Evolutionary conservation across 2,888 invertebrate species (phyloP).

Genomic region (Dolichomitus sp.): DNA sequence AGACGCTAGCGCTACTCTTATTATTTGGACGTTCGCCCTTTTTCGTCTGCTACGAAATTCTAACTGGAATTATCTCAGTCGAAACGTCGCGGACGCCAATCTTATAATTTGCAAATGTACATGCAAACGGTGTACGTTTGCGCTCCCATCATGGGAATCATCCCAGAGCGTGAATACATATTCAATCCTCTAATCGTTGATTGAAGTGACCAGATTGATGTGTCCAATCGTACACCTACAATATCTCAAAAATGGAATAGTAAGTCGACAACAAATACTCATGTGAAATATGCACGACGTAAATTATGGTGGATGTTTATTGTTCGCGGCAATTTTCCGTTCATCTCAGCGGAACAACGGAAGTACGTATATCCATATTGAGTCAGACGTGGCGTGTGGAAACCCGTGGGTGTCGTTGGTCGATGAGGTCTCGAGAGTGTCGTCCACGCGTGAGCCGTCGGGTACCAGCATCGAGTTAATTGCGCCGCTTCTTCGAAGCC

Average conservation of each 20-base stretch:
- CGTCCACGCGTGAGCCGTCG: slow-evolving; percentile 26
- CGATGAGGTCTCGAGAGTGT: slow-evolving; percentile 32
- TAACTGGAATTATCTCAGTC: too few species aligned
- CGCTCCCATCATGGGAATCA: too few species aligned
- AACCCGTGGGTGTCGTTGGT: slow-evolving; percentile 30
- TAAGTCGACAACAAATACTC: background rate
- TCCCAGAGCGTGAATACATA: too few species aligned
- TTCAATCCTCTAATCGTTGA: too few species aligned
- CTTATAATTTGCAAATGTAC: too few species aligned
- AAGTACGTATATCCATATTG: background rate
- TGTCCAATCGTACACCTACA: background rate
- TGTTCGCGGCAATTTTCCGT: background rate
- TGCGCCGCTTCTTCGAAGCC: slow-evolving; percentile 46
- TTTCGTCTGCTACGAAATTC: too few species aligned
- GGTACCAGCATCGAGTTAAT: slow-evolving; percentile 44
- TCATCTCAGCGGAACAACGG: background rate
- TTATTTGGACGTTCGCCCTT: too few species aligned
- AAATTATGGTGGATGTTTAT: background rate
- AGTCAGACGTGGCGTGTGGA: background rate
- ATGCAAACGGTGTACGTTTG: too few species aligned
- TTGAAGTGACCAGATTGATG: too few species aligned
- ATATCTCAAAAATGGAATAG: background rate
- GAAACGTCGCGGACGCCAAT: too few species aligned
- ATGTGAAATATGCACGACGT: background rate
- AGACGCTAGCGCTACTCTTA: too few species aligned